A percentile compares a stretch with the other conserved stretches of the same genome.
These are phyloP conservation scores for Leptinotarsa undecemlineata DNA, from an alignment of 1,140 invertebrate genomes.

Conservation along the genomic window DNA sequence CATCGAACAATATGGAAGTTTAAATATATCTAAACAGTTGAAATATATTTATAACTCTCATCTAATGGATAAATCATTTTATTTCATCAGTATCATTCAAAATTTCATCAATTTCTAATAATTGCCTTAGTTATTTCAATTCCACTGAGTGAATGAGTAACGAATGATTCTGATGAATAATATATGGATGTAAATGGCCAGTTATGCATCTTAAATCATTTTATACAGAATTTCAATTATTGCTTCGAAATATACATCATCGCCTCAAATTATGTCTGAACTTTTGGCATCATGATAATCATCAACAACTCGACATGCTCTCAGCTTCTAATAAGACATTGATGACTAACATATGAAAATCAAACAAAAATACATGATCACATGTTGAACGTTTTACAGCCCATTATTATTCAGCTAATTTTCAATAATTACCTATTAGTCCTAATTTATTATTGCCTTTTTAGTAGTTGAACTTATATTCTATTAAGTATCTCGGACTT, in stretches of 20 bases:
- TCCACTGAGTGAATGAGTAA: no score
- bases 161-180: no score
- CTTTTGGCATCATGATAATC: neutral
- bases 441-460: constrained; percentile 20
- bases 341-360: constrained; percentile 2
- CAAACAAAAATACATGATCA: constrained; percentile 8
- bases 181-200: no score
- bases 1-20: no score
- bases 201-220: neutral
- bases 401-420: constrained; percentile 22
- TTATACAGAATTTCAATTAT: neutral
- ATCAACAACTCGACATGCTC: constrained; percentile 5
- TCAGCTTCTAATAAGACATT: neutral
- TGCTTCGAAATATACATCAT: neutral
- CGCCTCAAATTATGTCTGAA: neutral
- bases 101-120: no score
- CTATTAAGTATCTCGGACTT: constrained; percentile 20
- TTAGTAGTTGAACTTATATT: constrained; percentile 14
- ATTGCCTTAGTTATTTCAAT: no score
- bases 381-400: constrained; percentile 1
- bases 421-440: constrained; percentile 21
- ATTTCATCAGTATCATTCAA: no score
- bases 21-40: no score
- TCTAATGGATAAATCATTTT: no score
- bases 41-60: no score